Evolutionary conservation across 2,113 vertebrate genomes (phyloP).

Genomic region (Mus musculus): DNA sequence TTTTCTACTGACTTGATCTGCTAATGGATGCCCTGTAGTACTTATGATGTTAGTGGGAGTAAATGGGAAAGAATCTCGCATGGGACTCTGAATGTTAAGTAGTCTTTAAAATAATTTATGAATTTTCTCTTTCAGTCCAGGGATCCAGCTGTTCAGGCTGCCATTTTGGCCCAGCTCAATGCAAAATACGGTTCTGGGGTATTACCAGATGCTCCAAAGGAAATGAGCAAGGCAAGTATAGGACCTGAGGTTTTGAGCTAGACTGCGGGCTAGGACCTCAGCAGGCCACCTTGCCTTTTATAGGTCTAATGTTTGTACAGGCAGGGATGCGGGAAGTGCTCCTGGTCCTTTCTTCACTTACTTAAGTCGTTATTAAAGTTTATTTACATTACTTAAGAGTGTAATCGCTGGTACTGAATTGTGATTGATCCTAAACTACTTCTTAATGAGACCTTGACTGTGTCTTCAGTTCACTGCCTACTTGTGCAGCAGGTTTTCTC

Average conservation of each 20-base stretch:
- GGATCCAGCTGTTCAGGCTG: slow-evolving; percentile 98
- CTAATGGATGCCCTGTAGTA: neutral
- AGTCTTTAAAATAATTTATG: slow-evolving; percentile 38
- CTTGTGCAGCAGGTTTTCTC: neutral
- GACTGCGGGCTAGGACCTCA: neutral
- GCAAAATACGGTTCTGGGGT: slow-evolving; percentile 98
- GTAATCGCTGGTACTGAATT: neutral
- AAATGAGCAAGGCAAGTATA: slow-evolving; percentile 91
- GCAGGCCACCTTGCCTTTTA: neutral
- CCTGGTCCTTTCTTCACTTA: neutral
- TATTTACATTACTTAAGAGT: neutral
- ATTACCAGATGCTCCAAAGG: slow-evolving; percentile 88
- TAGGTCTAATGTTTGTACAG: neutral
- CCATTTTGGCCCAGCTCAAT: slow-evolving; percentile 98
- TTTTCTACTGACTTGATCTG: neutral
- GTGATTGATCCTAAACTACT: neutral
- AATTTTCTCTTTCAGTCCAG: slow-evolving; percentile 89
- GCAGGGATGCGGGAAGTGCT: neutral
- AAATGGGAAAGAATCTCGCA: neutral
- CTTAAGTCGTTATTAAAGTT: neutral
- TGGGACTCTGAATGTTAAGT: neutral
- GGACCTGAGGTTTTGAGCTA: neutral
- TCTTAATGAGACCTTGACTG: neutral
- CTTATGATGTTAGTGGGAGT: neutral
- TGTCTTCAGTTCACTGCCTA: neutral